These are phyloP conservation scores for Noctua janthina DNA, from an alignment of 2,888 invertebrate species.

Conservation along the genomic window DNA sequence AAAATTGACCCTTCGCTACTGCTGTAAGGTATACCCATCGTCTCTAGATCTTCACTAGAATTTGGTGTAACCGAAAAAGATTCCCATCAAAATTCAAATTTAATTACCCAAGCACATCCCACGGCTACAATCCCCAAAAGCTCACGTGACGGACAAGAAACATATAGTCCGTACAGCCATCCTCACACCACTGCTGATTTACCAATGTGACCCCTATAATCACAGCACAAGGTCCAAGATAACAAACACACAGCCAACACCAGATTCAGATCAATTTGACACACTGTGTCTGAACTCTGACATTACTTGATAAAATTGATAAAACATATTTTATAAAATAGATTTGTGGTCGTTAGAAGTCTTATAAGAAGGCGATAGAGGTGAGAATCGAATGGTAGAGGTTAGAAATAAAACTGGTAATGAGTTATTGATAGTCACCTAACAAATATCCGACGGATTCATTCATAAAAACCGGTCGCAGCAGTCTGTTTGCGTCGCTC, in stretches of 20 bases:
- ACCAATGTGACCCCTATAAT: conserved; percentile 65
- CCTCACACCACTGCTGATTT: conserved; percentile 30
- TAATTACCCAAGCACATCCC: conserved; percentile 54
- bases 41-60: neutral
- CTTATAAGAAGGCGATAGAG: conserved; percentile 58
- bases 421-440: conserved; percentile 67
- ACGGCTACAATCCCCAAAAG: conserved; percentile 45
- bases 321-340: conserved; percentile 47
- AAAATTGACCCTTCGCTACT: no score
- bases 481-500: conserved; percentile 63
- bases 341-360: conserved; percentile 38
- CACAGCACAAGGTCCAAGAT: conserved; percentile 60
- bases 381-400: conserved; percentile 51
- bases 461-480: conserved; percentile 73
- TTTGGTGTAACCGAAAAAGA: conserved; percentile 12
- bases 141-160: conserved; percentile 46
- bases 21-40: neutral
- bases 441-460: conserved; percentile 67
- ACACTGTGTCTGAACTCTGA: conserved; percentile 70
- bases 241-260: conserved; percentile 31
- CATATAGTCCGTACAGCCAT: conserved; percentile 39
- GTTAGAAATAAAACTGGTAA: conserved; percentile 59
- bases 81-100: conserved; percentile 54
- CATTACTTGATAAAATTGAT: conserved; percentile 69
- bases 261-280: conserved; percentile 70